These are phyloP conservation scores for chimpanzee (Pan troglodytes) DNA, from an alignment of 2,113 vertebrate species.

Conservation along the genomic window NHGRI_mPanTro3-v2.1_pri NC_072412.2:44834001-44834500, in stretches of 20 bases:
- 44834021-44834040: too few relatives aligned
- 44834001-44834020: too few relatives aligned
- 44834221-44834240: not conserved
- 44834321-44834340: not conserved
- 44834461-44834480: not conserved
- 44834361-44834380: not conserved
- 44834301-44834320: not conserved
- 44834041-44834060: too few relatives aligned
- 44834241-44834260: not conserved
- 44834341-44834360: not conserved
- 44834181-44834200: too few relatives aligned
- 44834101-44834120: too few relatives aligned
- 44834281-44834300: not conserved
- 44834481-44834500: not conserved
- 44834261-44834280: not conserved
- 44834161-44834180: too few relatives aligned
- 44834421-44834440: not conserved
- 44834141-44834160: too few relatives aligned
- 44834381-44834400: not conserved
- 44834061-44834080: too few relatives aligned
- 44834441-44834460: not conserved
- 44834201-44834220: not conserved
- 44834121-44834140: too few relatives aligned
- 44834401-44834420: not conserved
- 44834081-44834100: too few relatives aligned